Evolutionary conservation across 1,140 invertebrate genomes (phyloP), one percentile per base, ranked within the genome.

Genomic region (Conus ventricosus): DNA sequence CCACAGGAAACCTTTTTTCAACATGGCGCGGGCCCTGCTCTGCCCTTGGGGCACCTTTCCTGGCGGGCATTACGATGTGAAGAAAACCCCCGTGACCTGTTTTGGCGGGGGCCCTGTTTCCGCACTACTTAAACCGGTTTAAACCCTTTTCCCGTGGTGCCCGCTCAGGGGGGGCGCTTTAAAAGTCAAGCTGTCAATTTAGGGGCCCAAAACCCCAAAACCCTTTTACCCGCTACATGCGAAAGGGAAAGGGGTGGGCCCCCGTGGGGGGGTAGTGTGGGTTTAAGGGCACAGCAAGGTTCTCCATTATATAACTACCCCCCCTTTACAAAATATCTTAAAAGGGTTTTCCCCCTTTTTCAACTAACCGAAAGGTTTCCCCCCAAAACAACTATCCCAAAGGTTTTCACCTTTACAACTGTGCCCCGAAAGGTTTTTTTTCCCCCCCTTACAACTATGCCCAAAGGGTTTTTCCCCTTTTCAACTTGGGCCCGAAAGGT

Each of bases 171-270:
- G 0, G 88, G 95, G 27, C 90, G 13, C 95, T 95, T 89, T 96
- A 95, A 85, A 95, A 85, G 88, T 95, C 2, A 91, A 93, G 88
- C 95, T 95, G 95, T 96, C 51, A 95, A 95, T 88, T 94, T 95
- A 53, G 90, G 95, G 27, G 94, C 94, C 1, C 94, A 94, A 4
- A n/a, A n/a, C n/a, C n/a, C n/a, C n/a, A n/a, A n/a, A n/a, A n/a
- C n/a, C 93, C 95, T 88, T 94, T 95, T 53, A 92, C 95, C 6
- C 91, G 92, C 4, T 95, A 93, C 82, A 91, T 94, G 27, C 63
- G 60, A 96, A 95, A 89, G 93, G 95, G n/a, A n/a, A n/a, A 13
- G 89, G 92, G n/a, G 87, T 95, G 15, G n/a, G 39, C 39, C 93
- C 93, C 83, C 95, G 95, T 25, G 95, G 95, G 95, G 94, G 90